These are phyloP conservation scores for Jordanella pulchra DNA, from an alignment of 2,797 vertebrate genomes.

Conservation along the genomic window DNA sequence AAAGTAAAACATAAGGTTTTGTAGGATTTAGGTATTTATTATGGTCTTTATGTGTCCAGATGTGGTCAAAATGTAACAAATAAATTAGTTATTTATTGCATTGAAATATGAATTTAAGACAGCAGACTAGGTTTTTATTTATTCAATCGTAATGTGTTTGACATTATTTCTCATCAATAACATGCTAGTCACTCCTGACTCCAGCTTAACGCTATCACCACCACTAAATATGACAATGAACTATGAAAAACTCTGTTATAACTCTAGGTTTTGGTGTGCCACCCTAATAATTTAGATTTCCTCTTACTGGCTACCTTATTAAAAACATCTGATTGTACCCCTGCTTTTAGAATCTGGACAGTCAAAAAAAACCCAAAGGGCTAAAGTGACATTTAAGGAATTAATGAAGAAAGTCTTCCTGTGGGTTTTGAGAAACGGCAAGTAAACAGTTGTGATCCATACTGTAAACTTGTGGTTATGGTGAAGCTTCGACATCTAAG, in stretches of 20 bases:
- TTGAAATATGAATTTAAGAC: background rate
- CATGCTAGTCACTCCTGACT: background rate
- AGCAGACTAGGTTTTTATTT: background rate
- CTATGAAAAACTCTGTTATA: background rate
- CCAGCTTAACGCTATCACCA: background rate
- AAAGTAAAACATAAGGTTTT: background rate
- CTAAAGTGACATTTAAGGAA: background rate
- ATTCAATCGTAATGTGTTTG: background rate
- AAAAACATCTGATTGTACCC: background rate
- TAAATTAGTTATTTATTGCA: background rate
- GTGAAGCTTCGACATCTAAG: slow-evolving; percentile 55
- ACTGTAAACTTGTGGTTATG: slow-evolving; percentile 60
- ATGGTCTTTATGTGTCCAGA: background rate
- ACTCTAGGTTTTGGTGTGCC: background rate
- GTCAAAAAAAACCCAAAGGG: background rate
- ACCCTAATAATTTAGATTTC: background rate
- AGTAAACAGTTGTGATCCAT: slow-evolving; percentile 18
- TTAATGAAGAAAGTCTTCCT: slow-evolving; percentile 8
- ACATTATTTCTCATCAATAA: background rate
- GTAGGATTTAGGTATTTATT: background rate
- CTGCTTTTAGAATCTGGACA: background rate
- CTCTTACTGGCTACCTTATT: background rate
- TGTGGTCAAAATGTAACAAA: background rate
- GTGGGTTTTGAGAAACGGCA: background rate
- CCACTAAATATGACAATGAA: background rate